These are phyloP conservation scores for Clitarchus hookeri DNA, from an alignment of 2,888 invertebrate species.

Conservation along the genomic window DNA sequence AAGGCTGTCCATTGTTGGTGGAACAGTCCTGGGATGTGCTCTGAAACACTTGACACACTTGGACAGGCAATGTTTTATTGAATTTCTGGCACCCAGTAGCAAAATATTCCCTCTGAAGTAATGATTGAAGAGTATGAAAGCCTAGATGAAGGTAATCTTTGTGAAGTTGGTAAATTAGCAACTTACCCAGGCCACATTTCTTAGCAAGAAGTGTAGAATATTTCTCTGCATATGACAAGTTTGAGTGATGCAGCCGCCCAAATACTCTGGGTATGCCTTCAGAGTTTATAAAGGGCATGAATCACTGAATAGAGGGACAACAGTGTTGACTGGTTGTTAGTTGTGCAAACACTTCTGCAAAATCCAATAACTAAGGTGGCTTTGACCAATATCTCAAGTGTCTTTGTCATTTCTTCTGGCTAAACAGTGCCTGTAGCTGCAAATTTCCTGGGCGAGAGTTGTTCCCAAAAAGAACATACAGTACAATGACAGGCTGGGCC, in stretches of 20 bases:
- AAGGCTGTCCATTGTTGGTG: neutral
- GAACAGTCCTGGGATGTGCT: neutral
- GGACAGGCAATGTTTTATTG: neutral
- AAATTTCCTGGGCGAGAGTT: too few relatives aligned
- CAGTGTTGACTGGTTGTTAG: neutral
- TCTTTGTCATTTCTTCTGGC: neutral
- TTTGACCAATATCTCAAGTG: neutral
- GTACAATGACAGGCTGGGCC: too few relatives aligned
- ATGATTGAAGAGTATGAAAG: neutral
- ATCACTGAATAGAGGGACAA: neutral
- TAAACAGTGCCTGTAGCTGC: too few relatives aligned
- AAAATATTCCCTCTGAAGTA: neutral
- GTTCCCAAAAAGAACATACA: too few relatives aligned
- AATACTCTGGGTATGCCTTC: neutral
- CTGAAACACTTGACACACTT: conserved; percentile 6
- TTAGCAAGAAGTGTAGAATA: too few relatives aligned
- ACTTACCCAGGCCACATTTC: neutral
- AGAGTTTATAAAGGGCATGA: neutral
- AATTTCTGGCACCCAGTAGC: neutral
- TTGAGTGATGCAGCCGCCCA: neutral
- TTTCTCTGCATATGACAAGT: too few relatives aligned
- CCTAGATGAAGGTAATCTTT: neutral
- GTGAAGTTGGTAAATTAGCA: conserved; percentile 15
- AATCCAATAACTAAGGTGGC: neutral
- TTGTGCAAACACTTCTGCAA: neutral